phyloP scores from a whole-genome alignment of 35 echinoderm and acorn worm genomes.

The Nesometra sesokonis region DNA sequence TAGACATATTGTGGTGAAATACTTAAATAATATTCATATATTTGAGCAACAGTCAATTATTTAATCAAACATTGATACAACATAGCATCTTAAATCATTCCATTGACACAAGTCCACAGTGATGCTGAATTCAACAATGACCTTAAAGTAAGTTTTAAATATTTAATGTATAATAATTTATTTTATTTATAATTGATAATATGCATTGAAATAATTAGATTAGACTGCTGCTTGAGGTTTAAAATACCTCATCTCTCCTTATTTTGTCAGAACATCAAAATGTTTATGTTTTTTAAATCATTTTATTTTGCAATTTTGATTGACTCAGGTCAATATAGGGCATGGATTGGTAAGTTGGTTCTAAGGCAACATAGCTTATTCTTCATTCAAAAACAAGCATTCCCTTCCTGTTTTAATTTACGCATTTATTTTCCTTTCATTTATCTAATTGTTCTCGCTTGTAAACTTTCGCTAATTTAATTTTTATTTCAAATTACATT shows the following conservation, averaged over 20 bases:
- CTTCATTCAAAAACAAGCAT: neutral
- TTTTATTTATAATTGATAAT: too few relatives aligned
- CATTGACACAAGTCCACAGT: too few relatives aligned
- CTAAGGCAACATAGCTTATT: neutral
- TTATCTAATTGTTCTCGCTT: neutral
- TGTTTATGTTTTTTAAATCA: neutral
- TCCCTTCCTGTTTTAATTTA: neutral
- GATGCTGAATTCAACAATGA: too few relatives aligned
- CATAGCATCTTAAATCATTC: too few relatives aligned
- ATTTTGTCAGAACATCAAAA: neutral
- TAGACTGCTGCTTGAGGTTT: neutral
- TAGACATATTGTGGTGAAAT: too few relatives aligned
- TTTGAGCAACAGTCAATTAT: too few relatives aligned
- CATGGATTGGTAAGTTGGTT: neutral
- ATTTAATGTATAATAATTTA: too few relatives aligned
- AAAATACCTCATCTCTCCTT: neutral
- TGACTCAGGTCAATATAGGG: neutral
- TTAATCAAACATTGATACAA: too few relatives aligned
- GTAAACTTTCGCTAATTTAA: neutral
- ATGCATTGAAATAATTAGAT: too few relatives aligned
- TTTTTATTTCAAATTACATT: neutral
- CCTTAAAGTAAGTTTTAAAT: too few relatives aligned
- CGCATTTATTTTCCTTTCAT: too few relatives aligned
- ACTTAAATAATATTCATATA: too few relatives aligned
- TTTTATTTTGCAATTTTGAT: neutral